Evolutionary conservation across 2,797 vertebrate genomes (phyloP).

Genomic region (Hyperoplus immaculatus): DNA sequence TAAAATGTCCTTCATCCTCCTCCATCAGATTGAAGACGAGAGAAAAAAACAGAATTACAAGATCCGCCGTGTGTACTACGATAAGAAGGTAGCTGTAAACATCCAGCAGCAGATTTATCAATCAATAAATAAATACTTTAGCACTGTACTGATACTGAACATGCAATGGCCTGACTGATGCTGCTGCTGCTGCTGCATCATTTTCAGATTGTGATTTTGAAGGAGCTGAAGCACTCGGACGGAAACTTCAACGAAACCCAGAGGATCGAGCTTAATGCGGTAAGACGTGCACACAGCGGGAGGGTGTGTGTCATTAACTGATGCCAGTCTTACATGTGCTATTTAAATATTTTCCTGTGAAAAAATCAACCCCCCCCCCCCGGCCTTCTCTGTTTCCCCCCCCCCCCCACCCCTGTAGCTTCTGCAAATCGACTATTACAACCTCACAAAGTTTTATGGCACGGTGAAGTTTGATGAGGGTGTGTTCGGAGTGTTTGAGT

Average conservation of each 20-base stretch:
- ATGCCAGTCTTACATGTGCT: too few relatives aligned
- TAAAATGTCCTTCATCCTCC: background rate
- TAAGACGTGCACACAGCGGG: conserved; percentile 59
- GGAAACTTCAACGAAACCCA: conserved; percentile 92
- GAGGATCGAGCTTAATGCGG: conserved; percentile 94
- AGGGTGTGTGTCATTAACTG: background rate
- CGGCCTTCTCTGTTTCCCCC: background rate
- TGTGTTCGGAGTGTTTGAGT: conserved; percentile 94
- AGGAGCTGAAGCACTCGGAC: conserved; percentile 92
- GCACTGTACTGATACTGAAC: background rate
- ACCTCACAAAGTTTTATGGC: conserved; percentile 98
- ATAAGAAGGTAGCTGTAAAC: conserved; percentile 89
- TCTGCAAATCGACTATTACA: conserved; percentile 95
- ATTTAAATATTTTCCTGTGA: background rate
- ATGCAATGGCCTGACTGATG: background rate
- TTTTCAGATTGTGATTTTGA: conserved; percentile 92
- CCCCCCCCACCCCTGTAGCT: conserved; percentile 81
- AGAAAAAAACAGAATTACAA: conserved; percentile 84
- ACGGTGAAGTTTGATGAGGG: conserved; percentile 92
- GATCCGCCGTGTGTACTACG: conserved; percentile 90
- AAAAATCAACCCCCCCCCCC: too few relatives aligned
- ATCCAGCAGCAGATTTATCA: background rate
- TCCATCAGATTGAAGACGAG: conserved; percentile 92
- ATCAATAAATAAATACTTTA: background rate
- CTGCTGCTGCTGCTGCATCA: background rate